Conservation (phyloP, 2,113 vertebrate species). For the Phaethon lepturus region DNA sequence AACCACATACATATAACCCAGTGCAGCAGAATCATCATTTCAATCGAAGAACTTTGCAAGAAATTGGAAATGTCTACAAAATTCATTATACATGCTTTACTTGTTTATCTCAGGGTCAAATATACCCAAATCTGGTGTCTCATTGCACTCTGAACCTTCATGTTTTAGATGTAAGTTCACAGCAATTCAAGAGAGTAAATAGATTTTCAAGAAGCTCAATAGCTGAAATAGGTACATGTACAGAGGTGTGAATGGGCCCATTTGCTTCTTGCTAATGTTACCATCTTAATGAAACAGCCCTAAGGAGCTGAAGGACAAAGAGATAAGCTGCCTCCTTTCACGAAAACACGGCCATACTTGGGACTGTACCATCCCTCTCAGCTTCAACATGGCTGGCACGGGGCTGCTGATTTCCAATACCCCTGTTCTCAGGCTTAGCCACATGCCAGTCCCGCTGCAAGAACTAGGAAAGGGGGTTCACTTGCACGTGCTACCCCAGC, state of each 20-base stretch:
- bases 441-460: neutral
- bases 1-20: neutral
- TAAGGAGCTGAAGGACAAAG: neutral
- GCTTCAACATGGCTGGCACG: accelerated
- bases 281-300: neutral
- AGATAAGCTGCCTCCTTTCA: neutral
- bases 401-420: neutral
- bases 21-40: neutral
- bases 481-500: neutral
- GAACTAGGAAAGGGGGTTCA: neutral
- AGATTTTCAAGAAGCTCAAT: neutral
- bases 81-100: neutral
- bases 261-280: neutral
- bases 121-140: neutral
- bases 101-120: neutral
- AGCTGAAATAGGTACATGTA: neutral
- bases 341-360: neutral
- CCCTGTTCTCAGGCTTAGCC: neutral
- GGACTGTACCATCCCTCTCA: neutral
- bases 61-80: neutral
- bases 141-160: neutral
- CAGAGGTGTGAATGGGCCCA: neutral
- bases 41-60: neutral
- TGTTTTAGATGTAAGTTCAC: neutral
- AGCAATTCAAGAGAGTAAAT: neutral